Percentiles rank a stretch among this genome's conserved stretches.
These are phyloP conservation scores for Dicranocentrus wangi DNA, from an alignment of 2,888 invertebrate species.

Conservation along the genomic window DNA sequence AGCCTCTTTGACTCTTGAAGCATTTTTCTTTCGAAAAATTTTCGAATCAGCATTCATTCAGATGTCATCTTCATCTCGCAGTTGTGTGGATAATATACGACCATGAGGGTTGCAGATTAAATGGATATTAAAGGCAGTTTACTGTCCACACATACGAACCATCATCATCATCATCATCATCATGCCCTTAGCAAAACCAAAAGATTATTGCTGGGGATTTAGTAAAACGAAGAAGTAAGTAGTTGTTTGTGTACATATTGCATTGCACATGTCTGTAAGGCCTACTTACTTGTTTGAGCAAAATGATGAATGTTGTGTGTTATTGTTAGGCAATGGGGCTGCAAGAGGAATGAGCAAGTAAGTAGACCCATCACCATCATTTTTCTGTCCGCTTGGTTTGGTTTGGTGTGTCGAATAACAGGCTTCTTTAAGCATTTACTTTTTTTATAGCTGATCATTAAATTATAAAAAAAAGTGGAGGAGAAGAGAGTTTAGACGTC, in stretches of 20 bases:
- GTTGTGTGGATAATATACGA: too few relatives aligned
- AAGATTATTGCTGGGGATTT: too few relatives aligned
- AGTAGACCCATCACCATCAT: conserved; percentile 30
- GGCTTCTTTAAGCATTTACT: conserved; percentile 40
- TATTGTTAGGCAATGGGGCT: conserved; percentile 32
- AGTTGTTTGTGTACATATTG: too few relatives aligned
- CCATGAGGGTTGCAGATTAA: too few relatives aligned
- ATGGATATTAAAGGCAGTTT: too few relatives aligned
- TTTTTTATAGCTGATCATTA: conserved; percentile 59
- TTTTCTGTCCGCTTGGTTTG: conserved; percentile 40
- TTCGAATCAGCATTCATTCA: conserved; percentile 21
- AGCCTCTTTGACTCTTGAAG: conserved; percentile 3
- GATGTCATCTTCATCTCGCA: conserved; percentile 32
- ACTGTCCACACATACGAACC: too few relatives aligned
- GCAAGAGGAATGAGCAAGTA: conserved; percentile 18
- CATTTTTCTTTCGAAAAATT: too few relatives aligned
- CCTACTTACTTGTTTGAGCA: conserved; percentile 24
- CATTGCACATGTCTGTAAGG: background rate
- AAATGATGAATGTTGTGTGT: conserved; percentile 26
- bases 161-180: too few relatives aligned
- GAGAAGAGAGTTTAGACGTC: background rate
- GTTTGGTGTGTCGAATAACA: conserved; percentile 55
- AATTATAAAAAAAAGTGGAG: conserved; percentile 37
- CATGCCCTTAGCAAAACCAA: too few relatives aligned
- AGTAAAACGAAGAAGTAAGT: too few relatives aligned